Conservation (phyloP, 2,797 vertebrate species). For the Catharus ustulatus region DNA sequence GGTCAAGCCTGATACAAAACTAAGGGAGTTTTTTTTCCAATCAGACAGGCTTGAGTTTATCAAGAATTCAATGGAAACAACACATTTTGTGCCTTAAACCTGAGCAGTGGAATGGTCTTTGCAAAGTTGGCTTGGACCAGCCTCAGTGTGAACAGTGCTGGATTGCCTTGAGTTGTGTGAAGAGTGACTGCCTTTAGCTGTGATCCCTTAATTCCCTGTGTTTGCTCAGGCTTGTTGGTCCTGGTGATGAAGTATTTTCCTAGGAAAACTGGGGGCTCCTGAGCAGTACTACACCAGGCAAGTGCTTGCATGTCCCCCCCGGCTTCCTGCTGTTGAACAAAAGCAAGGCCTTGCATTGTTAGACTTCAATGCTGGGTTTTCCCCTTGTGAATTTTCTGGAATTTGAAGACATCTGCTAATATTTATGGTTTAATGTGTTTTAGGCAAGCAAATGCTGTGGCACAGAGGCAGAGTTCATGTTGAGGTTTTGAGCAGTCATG, state of each 20-base stretch:
- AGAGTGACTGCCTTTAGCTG: background rate
- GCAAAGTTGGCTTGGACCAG: background rate
- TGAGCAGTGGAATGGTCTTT: background rate
- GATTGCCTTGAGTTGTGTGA: background rate
- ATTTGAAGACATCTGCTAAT: background rate
- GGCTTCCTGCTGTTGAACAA: background rate
- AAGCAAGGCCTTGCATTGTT: background rate
- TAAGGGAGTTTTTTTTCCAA: background rate
- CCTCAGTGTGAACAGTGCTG: background rate
- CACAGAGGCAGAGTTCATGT: background rate
- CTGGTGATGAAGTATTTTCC: background rate
- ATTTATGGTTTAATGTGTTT: background rate
- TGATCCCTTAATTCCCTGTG: background rate
- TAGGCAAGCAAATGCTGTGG: background rate
- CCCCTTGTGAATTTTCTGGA: background rate
- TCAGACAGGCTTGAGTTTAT: background rate
- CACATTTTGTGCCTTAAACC: background rate
- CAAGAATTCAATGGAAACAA: background rate
- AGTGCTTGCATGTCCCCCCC: background rate
- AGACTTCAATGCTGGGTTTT: background rate
- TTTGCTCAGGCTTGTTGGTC: background rate
- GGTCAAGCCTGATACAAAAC: background rate
- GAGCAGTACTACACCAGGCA: rapidly evolving
- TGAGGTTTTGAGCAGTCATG: background rate
- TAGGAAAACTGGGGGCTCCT: background rate